A percentile compares a stretch with the other conserved stretches of the same genome.
These are phyloP conservation scores for Ctenochaetus hawaiiensis DNA, from an alignment of 2,797 vertebrate species.

Conservation along the genomic window DNA sequence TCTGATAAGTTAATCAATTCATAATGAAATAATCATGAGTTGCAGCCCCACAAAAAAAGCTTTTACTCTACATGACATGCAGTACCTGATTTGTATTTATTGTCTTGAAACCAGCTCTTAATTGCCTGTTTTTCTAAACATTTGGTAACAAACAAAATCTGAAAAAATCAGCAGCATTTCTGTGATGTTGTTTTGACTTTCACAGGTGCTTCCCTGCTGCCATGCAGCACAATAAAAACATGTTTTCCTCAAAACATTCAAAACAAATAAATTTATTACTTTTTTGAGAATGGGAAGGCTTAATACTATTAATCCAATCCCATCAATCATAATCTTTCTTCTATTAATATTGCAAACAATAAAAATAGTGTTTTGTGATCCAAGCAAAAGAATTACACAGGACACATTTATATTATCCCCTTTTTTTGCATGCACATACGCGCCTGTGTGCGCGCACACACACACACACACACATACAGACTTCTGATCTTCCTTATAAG, in stretches of 20 bases:
- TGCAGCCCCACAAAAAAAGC: neutral
- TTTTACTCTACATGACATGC: too few species aligned
- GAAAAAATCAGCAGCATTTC: constrained; percentile 23
- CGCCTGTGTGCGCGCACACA: constrained; percentile 4
- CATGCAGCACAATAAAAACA: constrained; percentile 55
- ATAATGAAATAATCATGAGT: neutral
- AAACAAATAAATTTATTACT: constrained; percentile 72
- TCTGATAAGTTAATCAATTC: neutral
- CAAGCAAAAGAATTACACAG: constrained; percentile 74
- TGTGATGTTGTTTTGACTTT: constrained; percentile 27
- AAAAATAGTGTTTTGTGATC: constrained; percentile 71
- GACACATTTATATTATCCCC: constrained; percentile 71
- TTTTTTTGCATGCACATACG: neutral
- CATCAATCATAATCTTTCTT: constrained; percentile 71
- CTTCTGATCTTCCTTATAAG: constrained; percentile 80
- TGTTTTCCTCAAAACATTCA: constrained; percentile 60
- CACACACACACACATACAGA: constrained; percentile 41
- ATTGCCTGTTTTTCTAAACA: neutral
- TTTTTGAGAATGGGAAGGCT: constrained; percentile 56
- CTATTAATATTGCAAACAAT: constrained; percentile 76
- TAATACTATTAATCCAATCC: constrained; percentile 69
- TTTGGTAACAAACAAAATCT: neutral
- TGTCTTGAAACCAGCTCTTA: neutral
- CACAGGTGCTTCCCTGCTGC: constrained; percentile 34
- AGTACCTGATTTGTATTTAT: neutral